These are phyloP conservation scores for Phyllotis vaccarum DNA, from an alignment of 2,797 vertebrate genomes.

Conservation along the genomic window DNA sequence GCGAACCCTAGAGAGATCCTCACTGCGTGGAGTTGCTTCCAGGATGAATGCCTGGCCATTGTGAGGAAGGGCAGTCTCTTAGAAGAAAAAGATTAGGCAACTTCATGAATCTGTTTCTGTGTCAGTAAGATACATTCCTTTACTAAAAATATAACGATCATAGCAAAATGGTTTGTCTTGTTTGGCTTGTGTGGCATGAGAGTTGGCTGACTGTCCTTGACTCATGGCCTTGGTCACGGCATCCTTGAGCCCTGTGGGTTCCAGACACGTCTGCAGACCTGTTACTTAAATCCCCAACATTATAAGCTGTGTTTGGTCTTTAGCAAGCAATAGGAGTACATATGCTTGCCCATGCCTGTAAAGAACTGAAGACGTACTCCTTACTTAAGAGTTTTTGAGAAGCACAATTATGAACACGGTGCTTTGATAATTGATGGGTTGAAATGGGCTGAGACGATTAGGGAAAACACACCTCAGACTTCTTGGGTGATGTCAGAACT, in stretches of 20 bases:
- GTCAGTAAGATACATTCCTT: neutral
- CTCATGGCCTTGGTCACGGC: no score
- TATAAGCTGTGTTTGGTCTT: neutral
- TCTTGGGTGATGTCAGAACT: neutral
- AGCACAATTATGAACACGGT: neutral
- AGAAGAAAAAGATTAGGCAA: neutral
- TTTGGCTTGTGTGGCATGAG: neutral
- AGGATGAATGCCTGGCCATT: rapidly evolving
- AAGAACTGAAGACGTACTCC: neutral
- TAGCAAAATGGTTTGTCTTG: neutral
- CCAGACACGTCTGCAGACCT: neutral
- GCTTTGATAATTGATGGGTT: conserved; percentile 9
- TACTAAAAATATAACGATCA: neutral
- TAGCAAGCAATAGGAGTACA: neutral
- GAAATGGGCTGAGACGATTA: neutral
- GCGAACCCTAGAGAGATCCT: neutral
- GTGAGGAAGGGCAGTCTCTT: neutral
- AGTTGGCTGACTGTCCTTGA: neutral
- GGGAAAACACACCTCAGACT: neutral
- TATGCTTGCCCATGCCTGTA: neutral
- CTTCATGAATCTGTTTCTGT: neutral
- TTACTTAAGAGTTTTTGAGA: neutral
- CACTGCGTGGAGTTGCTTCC: rapidly evolving
- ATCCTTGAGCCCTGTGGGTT: neutral
- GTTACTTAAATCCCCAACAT: neutral